Conservation (phyloP, 2,797 vertebrate species). For the Sebastes hubbsi region DNA sequence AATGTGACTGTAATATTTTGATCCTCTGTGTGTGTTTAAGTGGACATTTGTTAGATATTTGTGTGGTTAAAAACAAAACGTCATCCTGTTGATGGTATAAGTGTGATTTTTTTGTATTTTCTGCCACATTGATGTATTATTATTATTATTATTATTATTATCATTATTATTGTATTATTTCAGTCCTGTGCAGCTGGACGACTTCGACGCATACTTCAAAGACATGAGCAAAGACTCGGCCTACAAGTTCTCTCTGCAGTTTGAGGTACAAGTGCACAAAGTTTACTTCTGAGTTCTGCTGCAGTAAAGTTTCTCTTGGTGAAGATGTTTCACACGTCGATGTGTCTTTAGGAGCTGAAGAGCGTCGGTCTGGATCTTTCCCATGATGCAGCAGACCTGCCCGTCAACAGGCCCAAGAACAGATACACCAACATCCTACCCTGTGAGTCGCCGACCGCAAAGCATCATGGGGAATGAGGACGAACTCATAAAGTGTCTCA, state of each 20-base stretch:
- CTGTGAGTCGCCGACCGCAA: conserved; percentile 82
- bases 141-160: too few relatives aligned
- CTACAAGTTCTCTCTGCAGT: conserved; percentile 98
- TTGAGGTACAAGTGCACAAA: conserved; percentile 84
- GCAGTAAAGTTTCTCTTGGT: neutral
- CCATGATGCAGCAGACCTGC: conserved; percentile 94
- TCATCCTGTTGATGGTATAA: too few relatives aligned
- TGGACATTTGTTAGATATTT: neutral
- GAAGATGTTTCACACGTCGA: neutral
- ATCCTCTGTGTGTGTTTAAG: too few relatives aligned
- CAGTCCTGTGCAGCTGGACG: conserved; percentile 93
- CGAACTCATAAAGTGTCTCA: neutral
- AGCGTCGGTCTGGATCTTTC: conserved; percentile 91
- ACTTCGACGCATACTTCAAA: conserved; percentile 94
- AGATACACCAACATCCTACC: conserved; percentile 98
- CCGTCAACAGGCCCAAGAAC: conserved; percentile 95
- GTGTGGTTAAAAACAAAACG: too few relatives aligned
- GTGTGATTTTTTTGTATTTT: too few relatives aligned
- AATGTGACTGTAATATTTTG: too few relatives aligned
- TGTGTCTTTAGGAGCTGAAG: conserved; percentile 87
- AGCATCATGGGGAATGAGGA: neutral
- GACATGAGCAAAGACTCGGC: conserved; percentile 98
- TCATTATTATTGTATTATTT: neutral
- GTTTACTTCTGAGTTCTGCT: neutral
- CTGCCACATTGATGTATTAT: too few relatives aligned